Evolutionary conservation across 2,888 invertebrate genomes (phyloP).

Genomic region (Athetis lepigone): DNA sequence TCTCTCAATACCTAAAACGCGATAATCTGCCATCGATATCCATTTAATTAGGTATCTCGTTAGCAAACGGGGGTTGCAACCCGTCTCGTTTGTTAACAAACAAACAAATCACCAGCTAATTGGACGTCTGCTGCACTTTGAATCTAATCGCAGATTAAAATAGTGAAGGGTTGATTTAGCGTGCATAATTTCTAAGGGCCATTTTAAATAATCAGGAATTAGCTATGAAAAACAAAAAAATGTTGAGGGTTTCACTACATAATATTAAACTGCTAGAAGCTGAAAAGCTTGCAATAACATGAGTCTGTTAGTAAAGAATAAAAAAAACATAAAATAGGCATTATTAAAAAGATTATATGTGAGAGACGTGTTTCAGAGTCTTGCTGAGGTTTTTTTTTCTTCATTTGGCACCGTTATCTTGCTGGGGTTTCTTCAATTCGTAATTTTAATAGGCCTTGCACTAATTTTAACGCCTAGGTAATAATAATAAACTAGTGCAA

Average conservation of each 20-base stretch:
- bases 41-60: slow-evolving; percentile 63
- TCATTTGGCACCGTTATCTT: too few species aligned
- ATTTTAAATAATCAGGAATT: slow-evolving; percentile 21
- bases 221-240: slow-evolving; percentile 6
- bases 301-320: too few species aligned
- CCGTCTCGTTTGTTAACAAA: slow-evolving; percentile 54
- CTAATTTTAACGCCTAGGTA: too few species aligned
- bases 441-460: too few species aligned
- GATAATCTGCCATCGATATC: slow-evolving; percentile 35
- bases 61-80: slow-evolving; percentile 54
- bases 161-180: slow-evolving; percentile 54
- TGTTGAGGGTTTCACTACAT: not conserved
- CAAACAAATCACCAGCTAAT: slow-evolving; percentile 64
- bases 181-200: slow-evolving; percentile 39
- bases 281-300: too few species aligned
- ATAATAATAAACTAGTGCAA: too few species aligned
- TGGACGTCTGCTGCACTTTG: slow-evolving; percentile 67
- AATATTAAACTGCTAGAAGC: too few species aligned
- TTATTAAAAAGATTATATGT: too few species aligned
- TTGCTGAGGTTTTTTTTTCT: too few species aligned
- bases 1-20: slow-evolving; percentile 4
- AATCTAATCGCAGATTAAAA: slow-evolving; percentile 66
- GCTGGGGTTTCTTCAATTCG: too few species aligned
- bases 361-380: too few species aligned
- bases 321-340: too few species aligned